Percentiles rank a stretch among this genome's conserved stretches.
Evolutionary conservation across 2,888 invertebrate species (phyloP).

Genomic region (Chloroclysta siterata): DNA sequence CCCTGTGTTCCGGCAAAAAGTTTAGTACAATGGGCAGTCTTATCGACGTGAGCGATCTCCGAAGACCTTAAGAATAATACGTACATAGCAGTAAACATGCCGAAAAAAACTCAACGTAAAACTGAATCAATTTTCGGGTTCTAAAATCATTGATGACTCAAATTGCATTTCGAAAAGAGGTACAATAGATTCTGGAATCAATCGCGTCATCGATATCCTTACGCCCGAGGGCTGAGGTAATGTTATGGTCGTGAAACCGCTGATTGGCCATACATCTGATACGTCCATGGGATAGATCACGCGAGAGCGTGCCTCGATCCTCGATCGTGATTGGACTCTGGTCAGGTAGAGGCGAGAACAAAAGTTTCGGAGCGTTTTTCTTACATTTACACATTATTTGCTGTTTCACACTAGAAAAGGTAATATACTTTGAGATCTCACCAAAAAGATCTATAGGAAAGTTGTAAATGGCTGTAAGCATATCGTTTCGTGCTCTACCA

Average conservation of each 20-base stretch:
- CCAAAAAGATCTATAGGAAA: background rate
- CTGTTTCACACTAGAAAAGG: background rate
- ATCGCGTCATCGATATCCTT: conserved; percentile 43
- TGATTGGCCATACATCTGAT: conserved; percentile 50
- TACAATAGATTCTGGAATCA: conserved; percentile 27
- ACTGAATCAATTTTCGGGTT: background rate
- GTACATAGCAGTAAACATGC: background rate
- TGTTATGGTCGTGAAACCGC: conserved; percentile 49
- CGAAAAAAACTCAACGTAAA: background rate
- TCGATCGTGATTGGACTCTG: conserved; percentile 38
- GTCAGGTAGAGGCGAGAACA: conserved; percentile 29
- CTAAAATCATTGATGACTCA: background rate
- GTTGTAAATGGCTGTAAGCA: background rate
- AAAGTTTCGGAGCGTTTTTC: conserved; percentile 9
- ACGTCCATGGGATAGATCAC: conserved; percentile 58
- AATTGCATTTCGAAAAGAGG: background rate
- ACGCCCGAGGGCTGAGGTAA: conserved; percentile 13
- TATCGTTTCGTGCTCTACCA: background rate
- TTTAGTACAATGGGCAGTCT: too few relatives aligned
- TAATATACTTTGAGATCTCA: background rate
- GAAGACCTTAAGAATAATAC: background rate
- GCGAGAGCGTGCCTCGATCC: conserved; percentile 49
- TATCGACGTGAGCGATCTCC: too few relatives aligned
- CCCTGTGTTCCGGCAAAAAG: too few relatives aligned
- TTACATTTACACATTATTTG: background rate